A percentile compares a stretch with the other conserved stretches of the same genome.
Conservation (phyloP, 1,140 invertebrate genomes). For the Drosophila persimilis region DNA sequence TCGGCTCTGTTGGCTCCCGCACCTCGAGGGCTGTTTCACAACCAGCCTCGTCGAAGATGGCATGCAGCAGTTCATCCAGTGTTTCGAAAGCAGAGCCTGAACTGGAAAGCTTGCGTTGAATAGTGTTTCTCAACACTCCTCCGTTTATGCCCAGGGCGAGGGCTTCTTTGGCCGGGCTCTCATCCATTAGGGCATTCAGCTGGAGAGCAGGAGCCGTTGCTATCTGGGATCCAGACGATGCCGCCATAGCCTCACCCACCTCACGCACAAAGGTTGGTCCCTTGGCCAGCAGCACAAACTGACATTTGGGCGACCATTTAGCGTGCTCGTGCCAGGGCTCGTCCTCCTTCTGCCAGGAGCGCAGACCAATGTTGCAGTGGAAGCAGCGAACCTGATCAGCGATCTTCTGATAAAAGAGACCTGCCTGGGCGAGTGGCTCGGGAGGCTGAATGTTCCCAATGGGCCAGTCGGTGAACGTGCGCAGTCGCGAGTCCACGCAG, state of each 20-base stretch:
- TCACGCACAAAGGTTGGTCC: constrained; percentile 89
- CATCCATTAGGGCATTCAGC: constrained; percentile 83
- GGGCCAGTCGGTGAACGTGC: constrained; percentile 88
- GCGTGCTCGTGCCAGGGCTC: constrained; percentile 96
- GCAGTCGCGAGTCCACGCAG: constrained; percentile 86
- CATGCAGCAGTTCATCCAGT: constrained; percentile 88
- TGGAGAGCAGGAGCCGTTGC: constrained; percentile 29
- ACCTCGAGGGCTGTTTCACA: constrained; percentile 47
- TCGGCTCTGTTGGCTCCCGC: constrained; percentile 31
- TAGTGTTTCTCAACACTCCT: constrained; percentile 86
- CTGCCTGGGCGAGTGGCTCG: constrained; percentile 88
- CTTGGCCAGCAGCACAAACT: constrained; percentile 90
- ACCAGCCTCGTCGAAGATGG: constrained; percentile 85
- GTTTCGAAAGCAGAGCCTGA: constrained; percentile 85
- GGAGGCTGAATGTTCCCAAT: constrained; percentile 86
- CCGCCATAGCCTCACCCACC: constrained; percentile 45
- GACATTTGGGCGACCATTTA: constrained; percentile 93
- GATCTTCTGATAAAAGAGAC: constrained; percentile 90
- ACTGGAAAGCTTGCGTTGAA: constrained; percentile 75
- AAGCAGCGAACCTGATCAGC: constrained; percentile 92
- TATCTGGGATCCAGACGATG: constrained; percentile 25
- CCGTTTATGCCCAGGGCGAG: constrained; percentile 88
- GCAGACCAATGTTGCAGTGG: constrained; percentile 94
- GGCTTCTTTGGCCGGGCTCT: constrained; percentile 85
- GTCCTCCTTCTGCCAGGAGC: constrained; percentile 93